Conservation (phyloP, 2,888 invertebrate species). For the Plagodis pulveraria region DNA sequence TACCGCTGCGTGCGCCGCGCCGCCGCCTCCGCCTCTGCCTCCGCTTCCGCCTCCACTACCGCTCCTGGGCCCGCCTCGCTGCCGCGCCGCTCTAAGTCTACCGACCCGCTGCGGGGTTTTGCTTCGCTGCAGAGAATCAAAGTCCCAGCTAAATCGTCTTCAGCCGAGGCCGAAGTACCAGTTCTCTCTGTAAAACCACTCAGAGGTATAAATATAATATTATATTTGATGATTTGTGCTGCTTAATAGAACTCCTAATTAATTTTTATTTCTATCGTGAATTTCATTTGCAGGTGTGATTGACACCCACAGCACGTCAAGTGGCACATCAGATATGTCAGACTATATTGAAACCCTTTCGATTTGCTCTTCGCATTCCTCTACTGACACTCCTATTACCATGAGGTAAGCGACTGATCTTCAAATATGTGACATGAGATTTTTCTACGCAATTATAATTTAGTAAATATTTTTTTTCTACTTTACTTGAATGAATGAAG, state of each 20-base stretch:
- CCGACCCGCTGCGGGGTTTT: constrained; percentile 86
- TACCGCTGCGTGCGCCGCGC: constrained; percentile 84
- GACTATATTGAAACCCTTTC: constrained; percentile 94
- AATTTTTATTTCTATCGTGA: not conserved
- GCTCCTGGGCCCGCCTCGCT: constrained; percentile 80
- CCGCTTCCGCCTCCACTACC: constrained; percentile 84
- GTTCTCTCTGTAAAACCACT: constrained; percentile 85
- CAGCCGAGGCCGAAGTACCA: constrained; percentile 91
- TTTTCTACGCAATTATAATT: too few species aligned
- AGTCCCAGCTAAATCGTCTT: constrained; percentile 88
- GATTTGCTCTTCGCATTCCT: constrained; percentile 92
- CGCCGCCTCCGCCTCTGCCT: constrained; percentile 80
- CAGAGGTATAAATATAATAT: constrained; percentile 68
- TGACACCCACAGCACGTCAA: constrained; percentile 91
- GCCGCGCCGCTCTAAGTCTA: constrained; percentile 89
- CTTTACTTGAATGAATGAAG: too few species aligned
- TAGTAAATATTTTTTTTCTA: too few species aligned
- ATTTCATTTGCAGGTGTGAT: constrained; percentile 59
- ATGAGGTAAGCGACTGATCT: constrained; percentile 61
- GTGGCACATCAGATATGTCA: constrained; percentile 94
- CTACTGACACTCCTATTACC: constrained; percentile 89
- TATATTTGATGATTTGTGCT: too few species aligned
- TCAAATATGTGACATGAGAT: not conserved
- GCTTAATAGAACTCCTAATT: too few species aligned
- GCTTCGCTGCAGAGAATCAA: constrained; percentile 85